These are phyloP conservation scores for Athalia cordata DNA, from an alignment of 2,888 invertebrate species.

Conservation along the genomic window DNA sequence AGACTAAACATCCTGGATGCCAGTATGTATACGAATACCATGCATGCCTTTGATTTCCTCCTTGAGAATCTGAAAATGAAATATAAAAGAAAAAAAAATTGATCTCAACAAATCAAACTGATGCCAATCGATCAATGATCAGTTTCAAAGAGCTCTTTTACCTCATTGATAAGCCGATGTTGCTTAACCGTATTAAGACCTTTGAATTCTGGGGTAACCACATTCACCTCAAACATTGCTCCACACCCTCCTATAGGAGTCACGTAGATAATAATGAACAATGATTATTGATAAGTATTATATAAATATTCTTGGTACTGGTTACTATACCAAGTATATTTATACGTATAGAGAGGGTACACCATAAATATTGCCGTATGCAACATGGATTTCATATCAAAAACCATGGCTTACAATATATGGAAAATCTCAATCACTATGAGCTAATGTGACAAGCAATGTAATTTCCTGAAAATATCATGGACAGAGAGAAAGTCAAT, in stretches of 20 bases:
- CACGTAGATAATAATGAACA: constrained; percentile 4
- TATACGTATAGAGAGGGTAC: not conserved
- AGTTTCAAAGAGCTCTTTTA: constrained; percentile 55
- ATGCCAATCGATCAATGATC: constrained; percentile 7
- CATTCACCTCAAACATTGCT: constrained; percentile 85
- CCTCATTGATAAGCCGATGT: constrained; percentile 83
- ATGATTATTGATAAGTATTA: not conserved
- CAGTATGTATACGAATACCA: constrained; percentile 86
- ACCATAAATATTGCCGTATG: not conserved
- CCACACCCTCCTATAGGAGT: constrained; percentile 82
- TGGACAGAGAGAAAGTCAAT: not conserved
- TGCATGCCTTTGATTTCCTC: constrained; percentile 89
- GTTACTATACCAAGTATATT: too few relatives aligned
- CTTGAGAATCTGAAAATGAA: constrained; percentile 77
- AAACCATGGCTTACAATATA: too few relatives aligned
- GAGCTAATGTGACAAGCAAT: not conserved
- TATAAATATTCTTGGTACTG: not conserved
- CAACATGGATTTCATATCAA: not conserved
- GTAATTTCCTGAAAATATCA: not conserved
- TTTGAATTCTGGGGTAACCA: constrained; percentile 82
- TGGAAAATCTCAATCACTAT: too few relatives aligned
- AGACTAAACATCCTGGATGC: constrained; percentile 70
- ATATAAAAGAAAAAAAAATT: constrained; percentile 19
- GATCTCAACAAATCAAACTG: constrained; percentile 13
- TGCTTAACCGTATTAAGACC: constrained; percentile 84